Conservation (phyloP, 2,888 invertebrate genomes). For the Encarsia formosa region DNA sequence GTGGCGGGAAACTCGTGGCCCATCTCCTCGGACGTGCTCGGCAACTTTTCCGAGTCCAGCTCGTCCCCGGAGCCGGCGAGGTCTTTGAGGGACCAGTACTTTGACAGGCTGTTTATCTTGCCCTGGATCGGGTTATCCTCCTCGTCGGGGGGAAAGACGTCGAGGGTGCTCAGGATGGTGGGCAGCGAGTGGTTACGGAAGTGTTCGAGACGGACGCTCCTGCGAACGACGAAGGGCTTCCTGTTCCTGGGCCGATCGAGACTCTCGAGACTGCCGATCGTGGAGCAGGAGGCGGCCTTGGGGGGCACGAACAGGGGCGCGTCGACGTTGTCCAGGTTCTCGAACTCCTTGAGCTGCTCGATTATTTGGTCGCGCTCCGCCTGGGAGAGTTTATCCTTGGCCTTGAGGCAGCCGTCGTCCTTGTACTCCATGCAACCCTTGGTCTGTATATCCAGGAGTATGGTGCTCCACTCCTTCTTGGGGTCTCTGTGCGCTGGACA, state of each 20-base stretch:
- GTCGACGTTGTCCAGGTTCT: constrained; percentile 42
- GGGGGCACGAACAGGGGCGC: constrained; percentile 40
- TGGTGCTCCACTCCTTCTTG: constrained; percentile 39
- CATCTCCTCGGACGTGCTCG: constrained; percentile 32
- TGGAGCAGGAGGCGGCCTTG: constrained; percentile 18
- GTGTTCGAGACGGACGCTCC: constrained; percentile 36
- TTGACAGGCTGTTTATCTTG: constrained; percentile 40
- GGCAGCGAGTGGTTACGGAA: constrained; percentile 39
- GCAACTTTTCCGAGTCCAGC: constrained; percentile 32
- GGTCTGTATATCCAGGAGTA: constrained; percentile 40
- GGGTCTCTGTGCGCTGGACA: constrained; percentile 34
- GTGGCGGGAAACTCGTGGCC: constrained; percentile 25
- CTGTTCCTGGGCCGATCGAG: constrained; percentile 27
- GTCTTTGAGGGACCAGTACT: constrained; percentile 44
- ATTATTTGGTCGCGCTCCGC: constrained; percentile 43
- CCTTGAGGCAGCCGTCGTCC: constrained; percentile 11
- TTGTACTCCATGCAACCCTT: constrained; percentile 11
- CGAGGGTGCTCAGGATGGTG: constrained; percentile 34
- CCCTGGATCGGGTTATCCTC: constrained; percentile 14
- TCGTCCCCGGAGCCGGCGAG: constrained; percentile 35
- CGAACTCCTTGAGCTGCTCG: constrained; percentile 44
- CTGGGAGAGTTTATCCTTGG: constrained; percentile 36
- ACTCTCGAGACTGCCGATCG: no score
- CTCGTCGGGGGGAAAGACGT: constrained; percentile 19
- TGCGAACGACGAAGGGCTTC: constrained; percentile 17